Base-by-base conservation (phyloP, 1,140 invertebrate genomes). In the Drosophila littoralis region DNA sequence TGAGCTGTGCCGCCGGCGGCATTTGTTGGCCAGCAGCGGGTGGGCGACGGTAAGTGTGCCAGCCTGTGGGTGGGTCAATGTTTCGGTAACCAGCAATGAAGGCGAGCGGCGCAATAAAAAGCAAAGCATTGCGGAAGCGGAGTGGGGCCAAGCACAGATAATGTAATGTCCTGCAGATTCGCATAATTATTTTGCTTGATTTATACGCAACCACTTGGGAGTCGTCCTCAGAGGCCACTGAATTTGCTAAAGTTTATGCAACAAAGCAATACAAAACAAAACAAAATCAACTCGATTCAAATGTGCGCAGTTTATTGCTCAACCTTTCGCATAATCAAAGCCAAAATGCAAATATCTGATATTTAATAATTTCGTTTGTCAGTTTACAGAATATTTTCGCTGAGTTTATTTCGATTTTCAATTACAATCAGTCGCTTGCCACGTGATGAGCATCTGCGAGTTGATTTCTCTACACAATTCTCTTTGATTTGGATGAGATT, bases 161-260 rank as follows among this genome's bases (percentile, higher is more conserved):
- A 83, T 88, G 61, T 51, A 69, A 74, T 79, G 74, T 65, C 73
- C 50, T 52, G 54, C 61, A 79, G 83, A 88, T 88, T 71, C 66
- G 79, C 82, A 82, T 86, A 86, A 86, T 88, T 86, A 88, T 86
- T 88, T 77, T 36, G n/a, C 45, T 73, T 86, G 79, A 86, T 86
- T 86, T 86, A 86, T 83, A 40, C 36, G 50, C 61, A 57, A 33
- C 13, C 55, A 54, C 59, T 57, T 45, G 57, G 66, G 65, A 77
- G 35, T 50, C 17, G 42, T 28, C 22, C 55, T 12, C 28, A 38
- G 36, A 36, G 43, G 35, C 9, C 9, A 33, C 17, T 10, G 42
- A 63, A 45, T 71, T 67, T 66, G 71, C 61, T 68, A 51, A 60
- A 52, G 46, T 13, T 38, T 2, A 15, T 60, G 48, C 57, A 32